Conservation (phyloP, 2,888 invertebrate species). For the Elegia similella region DNA sequence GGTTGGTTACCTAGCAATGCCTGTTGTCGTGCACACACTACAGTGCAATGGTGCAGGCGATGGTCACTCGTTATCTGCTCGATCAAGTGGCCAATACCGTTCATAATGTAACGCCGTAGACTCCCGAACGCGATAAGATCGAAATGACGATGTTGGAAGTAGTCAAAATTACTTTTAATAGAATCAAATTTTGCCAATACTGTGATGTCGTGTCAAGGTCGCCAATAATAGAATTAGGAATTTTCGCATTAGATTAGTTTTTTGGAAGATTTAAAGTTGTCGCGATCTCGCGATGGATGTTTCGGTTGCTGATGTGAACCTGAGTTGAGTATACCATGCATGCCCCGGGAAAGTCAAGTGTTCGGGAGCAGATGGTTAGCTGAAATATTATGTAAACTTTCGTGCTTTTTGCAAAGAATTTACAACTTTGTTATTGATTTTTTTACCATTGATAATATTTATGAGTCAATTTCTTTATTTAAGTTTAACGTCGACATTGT, state of each 20-base stretch:
- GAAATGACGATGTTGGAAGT: neutral
- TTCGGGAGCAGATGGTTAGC: neutral
- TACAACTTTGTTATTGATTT: too few relatives aligned
- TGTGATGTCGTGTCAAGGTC: constrained; percentile 12
- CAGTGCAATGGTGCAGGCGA: neutral
- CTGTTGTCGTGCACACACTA: neutral
- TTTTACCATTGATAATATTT: too few relatives aligned
- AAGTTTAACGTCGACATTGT: too few relatives aligned
- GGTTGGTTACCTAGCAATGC: neutral
- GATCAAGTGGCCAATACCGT: neutral
- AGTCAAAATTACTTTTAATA: neutral
- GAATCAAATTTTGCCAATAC: neutral
- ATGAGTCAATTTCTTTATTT: too few relatives aligned
- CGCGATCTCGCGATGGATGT: neutral
- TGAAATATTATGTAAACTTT: neutral
- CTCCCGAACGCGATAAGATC: neutral
- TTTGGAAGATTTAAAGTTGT: neutral
- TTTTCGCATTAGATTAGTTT: neutral
- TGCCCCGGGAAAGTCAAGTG: neutral
- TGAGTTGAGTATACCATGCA: constrained; percentile 2
- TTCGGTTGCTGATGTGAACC: neutral
- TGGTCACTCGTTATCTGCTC: neutral
- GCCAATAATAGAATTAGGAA: constrained; percentile 6
- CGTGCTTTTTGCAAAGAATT: too few relatives aligned
- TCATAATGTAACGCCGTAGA: neutral